Base-by-base conservation (phyloP, 2,113 vertebrate genomes). In the Brienomyrus brachyistius region DNA sequence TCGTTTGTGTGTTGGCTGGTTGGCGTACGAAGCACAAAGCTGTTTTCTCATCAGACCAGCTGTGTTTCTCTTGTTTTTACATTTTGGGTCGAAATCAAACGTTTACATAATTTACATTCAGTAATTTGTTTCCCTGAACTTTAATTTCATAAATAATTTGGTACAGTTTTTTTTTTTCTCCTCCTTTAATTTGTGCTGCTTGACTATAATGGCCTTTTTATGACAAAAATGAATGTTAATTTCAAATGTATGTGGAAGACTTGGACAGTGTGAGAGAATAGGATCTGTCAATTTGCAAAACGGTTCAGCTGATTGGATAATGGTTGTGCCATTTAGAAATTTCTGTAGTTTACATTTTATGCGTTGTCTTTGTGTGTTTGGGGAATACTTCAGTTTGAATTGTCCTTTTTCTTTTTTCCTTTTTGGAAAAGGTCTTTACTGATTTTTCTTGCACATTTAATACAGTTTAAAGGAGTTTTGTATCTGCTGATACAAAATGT, bases 361-460 rank as follows among this genome's bases (percentile, higher is more conserved):
- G 54, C 5, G 27, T 88, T 88, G 27, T 80, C 47, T 52, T 45
- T 88, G 59, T 88, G 66, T 77, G 59, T 89, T 74, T 89, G 70
- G 88, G 88, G 50, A 88, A 88, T 80, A 52, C 48, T 85, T 52
- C 93, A 94, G 93, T 95, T 92, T 94, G 94, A 96, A 95, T 94
- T 95, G 96, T 95, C 96, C 95, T 96, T 96, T 96, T 96, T 94
- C 70, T 52, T 95, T 96, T 96, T 96, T 96, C 94, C 47, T 88
- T 77, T 43, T 48, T 54, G 48, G 95, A 95, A 94, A 93, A 91
- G 95, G 93, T 95, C 94, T 95, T 95, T 92, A 95, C 35, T 80
- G 74, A 94, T 45, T 84, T 95, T 97, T 96, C 95, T 96, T 97
- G 96, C 96, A 97, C 96, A 96, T 96, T 97, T 97, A 95, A 96